phyloP scores from a whole-genome alignment of 2,888 invertebrate genomes.

The Willowsia nigromaculata region DNA sequence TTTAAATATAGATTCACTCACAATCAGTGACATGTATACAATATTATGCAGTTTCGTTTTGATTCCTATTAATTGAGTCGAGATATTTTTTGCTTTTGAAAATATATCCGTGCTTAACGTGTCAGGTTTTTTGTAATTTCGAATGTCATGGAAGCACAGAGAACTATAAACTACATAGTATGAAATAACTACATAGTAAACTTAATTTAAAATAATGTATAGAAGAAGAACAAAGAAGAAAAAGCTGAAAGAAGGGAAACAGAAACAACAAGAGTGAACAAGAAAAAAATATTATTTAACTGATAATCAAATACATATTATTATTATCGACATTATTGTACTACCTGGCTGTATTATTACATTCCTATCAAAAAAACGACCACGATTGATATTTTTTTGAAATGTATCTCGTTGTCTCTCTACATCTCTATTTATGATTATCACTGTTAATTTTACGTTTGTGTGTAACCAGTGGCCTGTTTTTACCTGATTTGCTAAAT shows the following conservation, averaged over 20 bases:
- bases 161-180: background rate
- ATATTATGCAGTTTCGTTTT: background rate
- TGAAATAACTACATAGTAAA: background rate
- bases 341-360: constrained; percentile 36
- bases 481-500: constrained; percentile 45
- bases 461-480: constrained; percentile 63
- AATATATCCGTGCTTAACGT: background rate
- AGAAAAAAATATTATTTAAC: background rate
- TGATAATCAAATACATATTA: background rate
- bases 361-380: constrained; percentile 5
- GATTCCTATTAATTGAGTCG: no score
- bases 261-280: background rate
- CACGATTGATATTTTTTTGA: background rate
- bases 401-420: background rate
- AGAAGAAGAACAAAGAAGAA: background rate
- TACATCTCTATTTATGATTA: background rate
- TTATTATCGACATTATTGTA: no score
- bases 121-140: constrained; percentile 29
- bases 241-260: background rate
- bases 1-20: background rate
- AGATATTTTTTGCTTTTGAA: background rate
- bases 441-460: constrained; percentile 7
- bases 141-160: constrained; percentile 56
- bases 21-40: background rate
- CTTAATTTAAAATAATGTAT: background rate